Percentiles rank a stretch among this genome's conserved stretches.
Evolutionary conservation across 2,888 invertebrate genomes (phyloP).

Genomic region (Noctuana brunneofusca): DNA sequence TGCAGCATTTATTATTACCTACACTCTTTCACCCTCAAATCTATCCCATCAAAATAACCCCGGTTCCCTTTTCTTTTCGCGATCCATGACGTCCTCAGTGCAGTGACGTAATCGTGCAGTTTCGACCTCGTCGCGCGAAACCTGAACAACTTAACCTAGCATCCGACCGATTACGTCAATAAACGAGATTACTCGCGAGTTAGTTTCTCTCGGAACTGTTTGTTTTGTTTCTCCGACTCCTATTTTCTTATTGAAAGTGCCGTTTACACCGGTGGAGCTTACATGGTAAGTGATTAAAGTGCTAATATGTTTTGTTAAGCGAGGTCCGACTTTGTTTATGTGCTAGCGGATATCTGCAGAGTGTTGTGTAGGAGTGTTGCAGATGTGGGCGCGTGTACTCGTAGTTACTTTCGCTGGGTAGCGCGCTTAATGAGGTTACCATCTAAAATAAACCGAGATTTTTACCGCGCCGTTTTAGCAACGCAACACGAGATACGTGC

Average conservation of each 20-base stretch:
- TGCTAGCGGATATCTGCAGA: slow-evolving; percentile 45
- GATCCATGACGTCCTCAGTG: slow-evolving; percentile 37
- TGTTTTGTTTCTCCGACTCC: slow-evolving; percentile 55
- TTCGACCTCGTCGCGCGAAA: slow-evolving; percentile 15
- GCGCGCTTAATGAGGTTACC: slow-evolving; percentile 66
- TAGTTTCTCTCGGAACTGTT: slow-evolving; percentile 49
- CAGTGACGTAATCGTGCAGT: slow-evolving; percentile 23
- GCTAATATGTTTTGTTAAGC: slow-evolving; percentile 39
- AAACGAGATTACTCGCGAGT: slow-evolving; percentile 47
- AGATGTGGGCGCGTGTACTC: slow-evolving; percentile 52
- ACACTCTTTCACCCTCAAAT: slow-evolving; percentile 59
- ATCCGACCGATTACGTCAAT: slow-evolving; percentile 57
- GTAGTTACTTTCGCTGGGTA: slow-evolving; percentile 64
- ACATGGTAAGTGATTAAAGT: slow-evolving; percentile 62
- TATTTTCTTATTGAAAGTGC: slow-evolving; percentile 54
- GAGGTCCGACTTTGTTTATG: slow-evolving; percentile 42
- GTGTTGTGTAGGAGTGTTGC: slow-evolving; percentile 48
- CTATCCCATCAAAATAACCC: slow-evolving; percentile 59
- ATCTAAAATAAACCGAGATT: slow-evolving; percentile 70
- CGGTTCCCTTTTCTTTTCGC: slow-evolving; percentile 46
- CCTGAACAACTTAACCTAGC: slow-evolving; percentile 49
- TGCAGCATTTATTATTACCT: slow-evolving; percentile 65
- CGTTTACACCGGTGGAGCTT: slow-evolving; percentile 48
- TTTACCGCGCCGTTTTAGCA: slow-evolving; percentile 58
- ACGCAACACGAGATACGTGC: slow-evolving; percentile 38